Evolutionary conservation across 2,113 vertebrate species (phyloP).

Genomic region (Eulemur rufifrons): DNA sequence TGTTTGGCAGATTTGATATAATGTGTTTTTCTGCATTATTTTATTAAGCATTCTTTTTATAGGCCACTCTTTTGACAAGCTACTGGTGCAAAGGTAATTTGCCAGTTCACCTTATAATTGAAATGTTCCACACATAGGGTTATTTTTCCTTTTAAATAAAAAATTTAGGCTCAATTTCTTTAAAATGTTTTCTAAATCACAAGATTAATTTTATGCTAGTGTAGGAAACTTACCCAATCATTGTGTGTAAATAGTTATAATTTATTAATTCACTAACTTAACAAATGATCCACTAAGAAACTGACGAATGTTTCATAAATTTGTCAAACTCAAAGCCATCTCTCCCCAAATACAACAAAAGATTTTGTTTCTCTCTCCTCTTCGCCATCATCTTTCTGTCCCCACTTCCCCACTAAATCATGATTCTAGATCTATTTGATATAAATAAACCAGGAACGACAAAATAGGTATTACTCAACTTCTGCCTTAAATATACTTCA

Average conservation of each 20-base stretch:
- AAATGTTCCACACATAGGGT: neutral
- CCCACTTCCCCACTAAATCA: neutral
- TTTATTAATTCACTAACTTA: neutral
- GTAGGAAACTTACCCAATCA: neutral
- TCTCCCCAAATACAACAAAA: neutral
- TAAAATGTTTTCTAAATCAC: neutral
- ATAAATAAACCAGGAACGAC: neutral
- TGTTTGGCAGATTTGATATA: neutral
- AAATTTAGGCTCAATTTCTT: neutral
- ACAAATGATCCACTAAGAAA: neutral
- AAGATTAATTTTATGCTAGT: neutral
- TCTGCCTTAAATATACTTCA: neutral
- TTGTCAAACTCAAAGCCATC: neutral
- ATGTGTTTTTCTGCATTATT: conserved; percentile 36
- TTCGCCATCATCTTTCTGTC: neutral
- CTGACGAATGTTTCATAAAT: neutral
- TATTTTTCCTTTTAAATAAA: conserved; percentile 3
- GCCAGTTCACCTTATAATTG: neutral
- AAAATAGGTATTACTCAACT: neutral
- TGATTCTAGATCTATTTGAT: neutral
- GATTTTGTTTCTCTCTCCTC: neutral
- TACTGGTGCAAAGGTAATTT: neutral
- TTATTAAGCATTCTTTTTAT: neutral
- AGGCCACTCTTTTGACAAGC: conserved; percentile 14
- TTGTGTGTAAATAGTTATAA: neutral